These are phyloP conservation scores for Sphenopsis melanotis DNA, from an alignment of 2,797 vertebrate genomes.

Conservation along the genomic window DNA sequence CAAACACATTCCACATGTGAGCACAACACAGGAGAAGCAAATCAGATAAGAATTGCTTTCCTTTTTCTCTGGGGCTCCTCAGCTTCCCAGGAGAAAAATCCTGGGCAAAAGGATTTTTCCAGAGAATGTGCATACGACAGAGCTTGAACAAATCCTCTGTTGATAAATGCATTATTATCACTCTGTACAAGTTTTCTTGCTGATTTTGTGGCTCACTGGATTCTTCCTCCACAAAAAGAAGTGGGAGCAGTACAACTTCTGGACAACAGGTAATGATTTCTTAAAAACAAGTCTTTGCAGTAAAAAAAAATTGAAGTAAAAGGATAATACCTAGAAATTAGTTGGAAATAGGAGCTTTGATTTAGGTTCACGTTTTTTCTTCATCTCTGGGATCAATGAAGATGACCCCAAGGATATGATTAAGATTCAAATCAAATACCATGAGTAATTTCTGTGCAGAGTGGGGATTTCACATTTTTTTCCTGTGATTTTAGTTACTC, in stretches of 20 bases:
- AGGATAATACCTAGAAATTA: neutral
- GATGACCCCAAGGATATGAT: neutral
- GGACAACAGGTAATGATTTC: neutral
- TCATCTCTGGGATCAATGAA: neutral
- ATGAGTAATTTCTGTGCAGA: neutral
- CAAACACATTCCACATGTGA: no score
- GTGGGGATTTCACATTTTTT: neutral
- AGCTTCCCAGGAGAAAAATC: neutral
- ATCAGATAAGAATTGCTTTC: no score
- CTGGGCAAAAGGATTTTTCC: neutral
- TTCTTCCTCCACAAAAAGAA: rapidly evolving
- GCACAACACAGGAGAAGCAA: no score
- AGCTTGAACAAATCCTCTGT: neutral
- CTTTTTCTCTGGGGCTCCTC: no score
- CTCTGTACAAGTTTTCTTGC: rapidly evolving
- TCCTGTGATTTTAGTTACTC: neutral
- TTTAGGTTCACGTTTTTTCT: neutral
- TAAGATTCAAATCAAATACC: neutral
- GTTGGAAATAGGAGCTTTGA: neutral
- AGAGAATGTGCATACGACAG: no score
- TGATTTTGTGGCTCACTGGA: neutral
- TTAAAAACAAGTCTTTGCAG: neutral
- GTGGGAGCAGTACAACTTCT: neutral
- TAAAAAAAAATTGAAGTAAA: neutral
- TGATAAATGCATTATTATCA: rapidly evolving